Evolutionary conservation across 2,888 invertebrate genomes (phyloP).

Genomic region (Dryadula phaetusa): DNA sequence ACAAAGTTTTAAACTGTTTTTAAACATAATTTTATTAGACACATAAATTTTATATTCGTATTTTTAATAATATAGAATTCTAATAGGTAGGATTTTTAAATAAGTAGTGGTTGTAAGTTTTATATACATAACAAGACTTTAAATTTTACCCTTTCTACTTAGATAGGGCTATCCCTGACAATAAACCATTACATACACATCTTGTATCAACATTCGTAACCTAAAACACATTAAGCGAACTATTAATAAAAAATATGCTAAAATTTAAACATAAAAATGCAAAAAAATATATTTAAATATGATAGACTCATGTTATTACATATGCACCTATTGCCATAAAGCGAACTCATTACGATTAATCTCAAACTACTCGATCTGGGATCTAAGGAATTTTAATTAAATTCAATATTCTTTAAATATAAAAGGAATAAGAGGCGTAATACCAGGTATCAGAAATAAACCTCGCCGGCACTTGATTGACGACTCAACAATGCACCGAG

Average conservation of each 20-base stretch:
- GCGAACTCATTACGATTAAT: slow-evolving; percentile 44
- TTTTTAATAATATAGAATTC: no score
- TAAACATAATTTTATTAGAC: background rate
- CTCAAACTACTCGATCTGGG: slow-evolving; percentile 49
- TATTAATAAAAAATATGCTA: background rate
- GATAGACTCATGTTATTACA: slow-evolving; percentile 18
- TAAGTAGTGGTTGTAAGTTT: background rate
- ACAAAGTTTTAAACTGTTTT: background rate
- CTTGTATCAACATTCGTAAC: no score
- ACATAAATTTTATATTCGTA: background rate
- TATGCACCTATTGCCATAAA: slow-evolving; percentile 18
- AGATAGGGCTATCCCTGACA: background rate
- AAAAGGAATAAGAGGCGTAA: slow-evolving; percentile 61
- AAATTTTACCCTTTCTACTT: background rate
- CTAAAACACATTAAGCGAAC: no score
- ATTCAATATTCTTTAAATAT: slow-evolving; percentile 64
- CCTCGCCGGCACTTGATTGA: slow-evolving; percentile 68
- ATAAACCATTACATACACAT: no score
- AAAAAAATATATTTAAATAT: background rate
- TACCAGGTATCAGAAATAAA: slow-evolving; percentile 57
- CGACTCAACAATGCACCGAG: slow-evolving; percentile 65
- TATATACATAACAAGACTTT: background rate
- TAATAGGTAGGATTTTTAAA: no score
- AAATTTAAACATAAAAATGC: background rate
- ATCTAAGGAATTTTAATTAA: slow-evolving; percentile 69